Conservation (phyloP, 2,888 invertebrate species). For the Drosophila kuntzei region DNA sequence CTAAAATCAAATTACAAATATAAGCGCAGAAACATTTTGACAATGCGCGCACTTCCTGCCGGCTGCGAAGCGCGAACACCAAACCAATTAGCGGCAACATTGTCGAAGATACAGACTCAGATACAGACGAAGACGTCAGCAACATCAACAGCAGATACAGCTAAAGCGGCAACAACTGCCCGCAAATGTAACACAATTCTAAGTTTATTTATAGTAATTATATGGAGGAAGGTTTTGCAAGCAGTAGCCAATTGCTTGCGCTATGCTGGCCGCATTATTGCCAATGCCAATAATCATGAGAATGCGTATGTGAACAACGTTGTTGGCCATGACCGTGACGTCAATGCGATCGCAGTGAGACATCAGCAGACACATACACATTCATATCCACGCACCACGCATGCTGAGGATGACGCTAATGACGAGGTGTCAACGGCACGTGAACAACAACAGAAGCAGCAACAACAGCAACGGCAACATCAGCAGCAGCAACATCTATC, state of each 20-base stretch:
- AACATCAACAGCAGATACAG: conserved; percentile 35
- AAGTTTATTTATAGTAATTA: conserved; percentile 80
- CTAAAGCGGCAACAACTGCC: conserved; percentile 37
- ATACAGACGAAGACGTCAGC: conserved; percentile 48
- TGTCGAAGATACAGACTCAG: conserved; percentile 46
- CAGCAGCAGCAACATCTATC: conserved; percentile 55
- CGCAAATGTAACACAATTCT: conserved; percentile 77
- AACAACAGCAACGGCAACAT: conserved; percentile 30
- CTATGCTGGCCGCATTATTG: conserved; percentile 54
- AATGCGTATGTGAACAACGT: conserved; percentile 31
- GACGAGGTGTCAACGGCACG: conserved; percentile 82
- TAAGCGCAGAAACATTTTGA: conserved; percentile 82
- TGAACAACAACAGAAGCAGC: conserved; percentile 60
- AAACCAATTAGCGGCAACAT: conserved; percentile 73
- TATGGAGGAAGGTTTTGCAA: conserved; percentile 75
- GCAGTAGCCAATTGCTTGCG: conserved; percentile 61
- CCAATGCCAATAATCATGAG: conserved; percentile 34
- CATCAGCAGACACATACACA: conserved; percentile 21
- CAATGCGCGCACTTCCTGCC: conserved; percentile 71
- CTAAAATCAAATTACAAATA: conserved; percentile 85
- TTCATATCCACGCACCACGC: conserved; percentile 39
- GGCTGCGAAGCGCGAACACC: conserved; percentile 59
- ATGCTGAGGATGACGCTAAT: conserved; percentile 64
- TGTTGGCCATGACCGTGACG: conserved; percentile 64
- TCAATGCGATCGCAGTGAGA: conserved; percentile 55